These are phyloP conservation scores for Euleptes europaea DNA, from an alignment of 2,113 vertebrate genomes.

Conservation along the genomic window DNA sequence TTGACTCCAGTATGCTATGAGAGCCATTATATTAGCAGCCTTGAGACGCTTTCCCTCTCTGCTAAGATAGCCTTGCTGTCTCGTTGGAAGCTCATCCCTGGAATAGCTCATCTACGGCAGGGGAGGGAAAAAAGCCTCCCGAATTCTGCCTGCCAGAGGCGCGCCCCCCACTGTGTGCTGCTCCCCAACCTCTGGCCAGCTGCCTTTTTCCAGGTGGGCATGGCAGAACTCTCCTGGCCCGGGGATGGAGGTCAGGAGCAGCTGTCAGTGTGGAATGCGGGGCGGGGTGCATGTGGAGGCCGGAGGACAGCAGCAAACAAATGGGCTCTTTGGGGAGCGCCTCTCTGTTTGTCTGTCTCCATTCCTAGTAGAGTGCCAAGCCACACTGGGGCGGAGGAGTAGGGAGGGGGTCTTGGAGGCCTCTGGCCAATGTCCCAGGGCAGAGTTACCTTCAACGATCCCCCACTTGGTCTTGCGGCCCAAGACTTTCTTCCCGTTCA, in stretches of 20 bases:
- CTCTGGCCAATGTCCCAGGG: not conserved
- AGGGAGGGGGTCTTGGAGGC: not conserved
- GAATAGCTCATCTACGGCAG: too few species aligned
- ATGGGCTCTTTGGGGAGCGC: not conserved
- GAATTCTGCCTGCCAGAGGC: too few species aligned
- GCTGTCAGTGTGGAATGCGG: not conserved
- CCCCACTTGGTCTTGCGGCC: constrained; percentile 98
- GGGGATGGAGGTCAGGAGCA: not conserved
- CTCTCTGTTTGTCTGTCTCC: not conserved
- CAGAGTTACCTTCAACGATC: constrained; percentile 88
- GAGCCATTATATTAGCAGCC: too few species aligned
- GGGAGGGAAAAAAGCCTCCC: not conserved
- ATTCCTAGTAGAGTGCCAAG: not conserved
- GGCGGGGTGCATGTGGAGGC: not conserved
- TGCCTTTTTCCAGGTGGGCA: not conserved
- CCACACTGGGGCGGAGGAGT: not conserved
- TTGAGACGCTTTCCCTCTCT: too few species aligned
- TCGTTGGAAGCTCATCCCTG: too few species aligned
- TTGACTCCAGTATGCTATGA: too few species aligned
- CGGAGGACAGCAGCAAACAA: not conserved
- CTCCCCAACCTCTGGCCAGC: not conserved
- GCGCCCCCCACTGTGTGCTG: not conserved
- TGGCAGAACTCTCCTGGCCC: not conserved
- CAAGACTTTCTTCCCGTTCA: constrained; percentile 90
- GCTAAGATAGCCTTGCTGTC: too few species aligned